Conservation (phyloP, 2,113 vertebrate species). For the Mus pahari region DNA sequence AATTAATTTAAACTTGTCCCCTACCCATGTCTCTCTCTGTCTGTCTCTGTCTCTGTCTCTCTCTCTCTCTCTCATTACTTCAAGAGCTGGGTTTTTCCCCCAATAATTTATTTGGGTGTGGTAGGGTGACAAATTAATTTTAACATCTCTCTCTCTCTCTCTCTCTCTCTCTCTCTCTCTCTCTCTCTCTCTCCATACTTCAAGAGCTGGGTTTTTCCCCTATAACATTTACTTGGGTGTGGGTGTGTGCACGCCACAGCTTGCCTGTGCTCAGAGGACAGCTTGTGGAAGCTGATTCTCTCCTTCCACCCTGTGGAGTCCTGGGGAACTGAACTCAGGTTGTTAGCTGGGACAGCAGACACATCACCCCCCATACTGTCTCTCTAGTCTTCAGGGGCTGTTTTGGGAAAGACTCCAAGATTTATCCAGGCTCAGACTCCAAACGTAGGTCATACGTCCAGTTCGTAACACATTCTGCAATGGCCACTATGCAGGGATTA, state of each 20-base stretch:
- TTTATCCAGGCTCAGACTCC: background rate
- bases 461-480: background rate
- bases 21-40: too few relatives aligned
- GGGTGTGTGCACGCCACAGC: background rate
- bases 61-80: conserved; percentile 2
- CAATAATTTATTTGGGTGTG: background rate
- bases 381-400: background rate
- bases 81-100: background rate
- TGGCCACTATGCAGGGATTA: background rate
- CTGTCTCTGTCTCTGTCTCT: background rate
- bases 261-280: background rate
- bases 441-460: background rate
- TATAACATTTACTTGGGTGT: background rate
- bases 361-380: background rate
- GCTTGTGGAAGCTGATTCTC: background rate
- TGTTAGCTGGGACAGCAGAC: background rate
- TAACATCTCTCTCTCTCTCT: background rate
- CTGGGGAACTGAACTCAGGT: background rate
- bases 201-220: background rate
- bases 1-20: conserved; percentile 28
- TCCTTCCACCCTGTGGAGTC: background rate
- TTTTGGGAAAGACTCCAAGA: conserved; percentile 31
- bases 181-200: background rate
- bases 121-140: too few relatives aligned
- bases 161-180: background rate